Percentiles rank a stretch among this genome's conserved stretches.
phyloP scores from a whole-genome alignment of 2,888 invertebrate genomes.

The Trissolcus brochymenae region DNA sequence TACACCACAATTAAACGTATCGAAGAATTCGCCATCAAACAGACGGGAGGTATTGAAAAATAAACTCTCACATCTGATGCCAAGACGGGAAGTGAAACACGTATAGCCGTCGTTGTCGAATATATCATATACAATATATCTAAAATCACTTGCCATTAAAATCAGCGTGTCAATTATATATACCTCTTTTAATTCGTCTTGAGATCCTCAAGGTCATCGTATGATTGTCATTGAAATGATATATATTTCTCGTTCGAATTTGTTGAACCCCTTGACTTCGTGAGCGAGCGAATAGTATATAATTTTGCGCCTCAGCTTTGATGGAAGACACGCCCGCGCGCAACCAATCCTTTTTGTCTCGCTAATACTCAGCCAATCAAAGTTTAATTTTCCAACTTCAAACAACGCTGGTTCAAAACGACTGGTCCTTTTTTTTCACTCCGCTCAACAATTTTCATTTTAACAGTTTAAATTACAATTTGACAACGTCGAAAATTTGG shows the following conservation, averaged over 20 bases:
- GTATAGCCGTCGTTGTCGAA: slow-evolving; percentile 43
- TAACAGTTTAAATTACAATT: no score
- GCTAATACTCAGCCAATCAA: not conserved
- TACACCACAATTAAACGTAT: slow-evolving; percentile 49
- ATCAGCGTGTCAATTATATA: not conserved
- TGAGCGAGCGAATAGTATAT: slow-evolving; percentile 3
- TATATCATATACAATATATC: slow-evolving; percentile 34
- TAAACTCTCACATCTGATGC: slow-evolving; percentile 29
- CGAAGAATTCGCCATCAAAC: slow-evolving; percentile 39
- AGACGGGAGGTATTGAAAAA: slow-evolving; percentile 54
- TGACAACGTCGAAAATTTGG: no score
- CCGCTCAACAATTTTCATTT: no score
- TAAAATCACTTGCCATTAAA: slow-evolving; percentile 4
- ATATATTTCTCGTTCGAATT: slow-evolving; percentile 28
- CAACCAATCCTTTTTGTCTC: slow-evolving; percentile 2
- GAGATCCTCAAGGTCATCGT: slow-evolving; percentile 22
- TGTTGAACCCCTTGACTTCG: slow-evolving; percentile 32
- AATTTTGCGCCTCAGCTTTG: slow-evolving; percentile 23
- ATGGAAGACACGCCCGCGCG: slow-evolving; percentile 29
- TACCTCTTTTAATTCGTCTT: slow-evolving; percentile 22
- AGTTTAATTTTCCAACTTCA: no score
- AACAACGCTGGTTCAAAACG: no score
- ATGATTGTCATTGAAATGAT: slow-evolving; percentile 50
- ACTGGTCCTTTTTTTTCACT: no score
- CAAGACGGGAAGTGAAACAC: slow-evolving; percentile 39